phyloP scores from a whole-genome alignment of 2,113 vertebrate species.

The Tachysurus vachellii region DNA sequence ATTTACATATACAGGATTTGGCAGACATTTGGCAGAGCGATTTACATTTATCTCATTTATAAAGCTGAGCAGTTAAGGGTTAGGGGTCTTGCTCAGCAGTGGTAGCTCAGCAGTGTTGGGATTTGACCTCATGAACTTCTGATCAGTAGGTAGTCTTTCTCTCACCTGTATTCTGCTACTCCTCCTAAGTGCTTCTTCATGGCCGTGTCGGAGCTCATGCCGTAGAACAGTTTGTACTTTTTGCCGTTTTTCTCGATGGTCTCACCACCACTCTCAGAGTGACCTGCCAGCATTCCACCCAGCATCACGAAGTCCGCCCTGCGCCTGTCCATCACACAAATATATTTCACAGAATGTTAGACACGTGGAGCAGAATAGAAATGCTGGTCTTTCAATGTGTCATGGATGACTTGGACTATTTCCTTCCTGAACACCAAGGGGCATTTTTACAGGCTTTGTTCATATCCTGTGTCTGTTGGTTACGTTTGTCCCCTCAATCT shows the following conservation, averaged over 20 bases:
- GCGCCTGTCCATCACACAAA: constrained; percentile 73
- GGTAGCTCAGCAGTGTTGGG: too few species aligned
- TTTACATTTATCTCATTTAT: too few species aligned
- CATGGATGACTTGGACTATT: too few species aligned
- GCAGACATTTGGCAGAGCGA: too few species aligned
- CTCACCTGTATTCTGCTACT: constrained; percentile 87
- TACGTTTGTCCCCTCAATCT: background rate
- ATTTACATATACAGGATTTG: too few species aligned
- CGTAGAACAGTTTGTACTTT: constrained; percentile 89
- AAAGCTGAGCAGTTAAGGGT: too few species aligned
- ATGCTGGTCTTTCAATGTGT: background rate
- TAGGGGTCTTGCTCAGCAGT: background rate
- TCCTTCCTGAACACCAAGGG: too few species aligned
- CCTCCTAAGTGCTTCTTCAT: constrained; percentile 87
- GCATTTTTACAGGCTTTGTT: too few species aligned
- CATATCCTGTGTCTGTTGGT: too few species aligned
- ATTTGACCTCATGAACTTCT: too few species aligned
- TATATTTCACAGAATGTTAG: background rate
- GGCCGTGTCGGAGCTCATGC: constrained; percentile 90
- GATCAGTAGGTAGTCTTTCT: background rate
- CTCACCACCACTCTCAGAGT: constrained; percentile 81
- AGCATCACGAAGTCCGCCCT: constrained; percentile 91
- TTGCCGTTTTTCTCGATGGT: constrained; percentile 81
- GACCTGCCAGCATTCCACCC: constrained; percentile 89
- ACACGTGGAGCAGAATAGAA: background rate